Conservation (phyloP, 1,140 invertebrate genomes). For the Bombyx mori region ASM3026992v2 NC_085120.1:8558501-8559000, state of each 20-base stretch:
- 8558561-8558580: constrained; percentile 95
- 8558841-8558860: too few species aligned
- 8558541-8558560: constrained; percentile 74
- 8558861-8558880: too few species aligned
- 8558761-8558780: constrained; percentile 93
- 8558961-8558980: too few species aligned
- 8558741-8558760: constrained; percentile 91
- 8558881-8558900: too few species aligned
- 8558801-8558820: too few species aligned
- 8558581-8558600: constrained; percentile 94
- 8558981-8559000: too few species aligned
- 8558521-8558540: too few species aligned
- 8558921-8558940: too few species aligned
- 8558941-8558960: too few species aligned
- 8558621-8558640: constrained; percentile 87
- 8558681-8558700: constrained; percentile 87
- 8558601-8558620: constrained; percentile 89
- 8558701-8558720: constrained; percentile 94
- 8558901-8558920: too few species aligned
- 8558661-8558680: constrained; percentile 92
- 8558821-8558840: too few species aligned
- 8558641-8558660: constrained; percentile 95
- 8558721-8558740: constrained; percentile 90
- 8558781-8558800: constrained; percentile 92
- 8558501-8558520: too few species aligned